Conservation (phyloP, 2,888 invertebrate species). For the Caenorhabditis sp. region DNA sequence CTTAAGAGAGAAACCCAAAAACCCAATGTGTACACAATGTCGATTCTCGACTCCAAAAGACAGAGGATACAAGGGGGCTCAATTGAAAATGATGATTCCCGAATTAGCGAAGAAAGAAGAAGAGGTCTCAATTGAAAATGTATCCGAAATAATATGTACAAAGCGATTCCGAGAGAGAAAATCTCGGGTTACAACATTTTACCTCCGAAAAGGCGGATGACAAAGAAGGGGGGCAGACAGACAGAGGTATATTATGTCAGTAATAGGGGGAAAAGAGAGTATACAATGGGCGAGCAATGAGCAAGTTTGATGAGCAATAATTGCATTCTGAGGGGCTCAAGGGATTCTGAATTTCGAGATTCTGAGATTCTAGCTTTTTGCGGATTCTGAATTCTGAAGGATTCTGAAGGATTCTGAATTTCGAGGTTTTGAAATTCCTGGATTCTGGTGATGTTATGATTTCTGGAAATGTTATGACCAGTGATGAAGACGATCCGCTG, state of each 20-base stretch:
- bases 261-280: slow-evolving; percentile 1
- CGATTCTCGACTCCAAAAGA: too few relatives aligned
- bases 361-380: too few relatives aligned
- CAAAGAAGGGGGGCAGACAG: neutral
- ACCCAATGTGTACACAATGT: slow-evolving; percentile 2
- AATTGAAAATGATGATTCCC: slow-evolving; percentile 27
- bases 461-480: too few relatives aligned
- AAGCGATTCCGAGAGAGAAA: neutral
- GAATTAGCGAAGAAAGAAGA: slow-evolving; percentile 24
- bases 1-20: neutral
- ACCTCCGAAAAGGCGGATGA: slow-evolving; percentile 19
- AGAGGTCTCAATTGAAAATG: slow-evolving; percentile 40
- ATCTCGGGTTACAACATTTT: slow-evolving; percentile 33
- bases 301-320: neutral
- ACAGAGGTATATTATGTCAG: slow-evolving; percentile 40
- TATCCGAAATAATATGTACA: slow-evolving; percentile 42
- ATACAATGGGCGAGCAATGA: neutral
- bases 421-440: too few relatives aligned
- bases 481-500: too few relatives aligned
- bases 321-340: neutral
- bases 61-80: too few relatives aligned
- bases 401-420: too few relatives aligned
- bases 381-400: too few relatives aligned
- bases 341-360: too few relatives aligned
- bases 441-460: too few relatives aligned